These are phyloP conservation scores for Muscidifurax raptorellus DNA, from an alignment of 1,140 invertebrate species.

Conservation along the genomic window DNA sequence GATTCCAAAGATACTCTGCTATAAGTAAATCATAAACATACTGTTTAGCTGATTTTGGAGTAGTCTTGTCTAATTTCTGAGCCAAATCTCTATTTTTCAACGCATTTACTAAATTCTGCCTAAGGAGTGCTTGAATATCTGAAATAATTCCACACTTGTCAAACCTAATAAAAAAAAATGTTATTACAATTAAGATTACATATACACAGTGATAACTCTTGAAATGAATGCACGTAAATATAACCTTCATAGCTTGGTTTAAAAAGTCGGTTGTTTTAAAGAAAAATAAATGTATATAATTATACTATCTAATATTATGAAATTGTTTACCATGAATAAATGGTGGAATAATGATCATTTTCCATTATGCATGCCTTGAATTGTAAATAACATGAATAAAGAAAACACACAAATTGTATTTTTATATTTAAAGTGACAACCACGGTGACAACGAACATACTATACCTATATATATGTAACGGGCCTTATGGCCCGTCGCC, in stretches of 20 bases:
- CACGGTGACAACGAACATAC: no score
- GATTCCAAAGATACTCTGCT: slow-evolving; percentile 72
- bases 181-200: no score
- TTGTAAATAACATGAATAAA: background rate
- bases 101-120: slow-evolving; percentile 70
- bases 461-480: no score
- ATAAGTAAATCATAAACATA: slow-evolving; percentile 72
- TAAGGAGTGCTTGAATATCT: slow-evolving; percentile 70
- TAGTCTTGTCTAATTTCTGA: slow-evolving; percentile 56
- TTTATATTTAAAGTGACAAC: no score
- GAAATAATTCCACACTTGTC: slow-evolving; percentile 72
- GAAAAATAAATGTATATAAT: no score
- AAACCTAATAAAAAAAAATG: slow-evolving; percentile 65
- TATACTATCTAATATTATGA: no score
- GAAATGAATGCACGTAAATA: slow-evolving; percentile 42
- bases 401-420: no score
- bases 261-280: no score
- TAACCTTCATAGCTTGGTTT: no score
- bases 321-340: slow-evolving; percentile 67
- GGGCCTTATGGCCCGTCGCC: no score
- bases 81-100: slow-evolving; percentile 67
- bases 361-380: slow-evolving; percentile 56
- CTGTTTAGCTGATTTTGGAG: slow-evolving; percentile 69
- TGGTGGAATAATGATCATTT: slow-evolving; percentile 61
- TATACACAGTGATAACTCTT: no score